Evolutionary conservation across 2,797 vertebrate species (phyloP).

Genomic region (Spinibarbus caldwelli): DNA sequence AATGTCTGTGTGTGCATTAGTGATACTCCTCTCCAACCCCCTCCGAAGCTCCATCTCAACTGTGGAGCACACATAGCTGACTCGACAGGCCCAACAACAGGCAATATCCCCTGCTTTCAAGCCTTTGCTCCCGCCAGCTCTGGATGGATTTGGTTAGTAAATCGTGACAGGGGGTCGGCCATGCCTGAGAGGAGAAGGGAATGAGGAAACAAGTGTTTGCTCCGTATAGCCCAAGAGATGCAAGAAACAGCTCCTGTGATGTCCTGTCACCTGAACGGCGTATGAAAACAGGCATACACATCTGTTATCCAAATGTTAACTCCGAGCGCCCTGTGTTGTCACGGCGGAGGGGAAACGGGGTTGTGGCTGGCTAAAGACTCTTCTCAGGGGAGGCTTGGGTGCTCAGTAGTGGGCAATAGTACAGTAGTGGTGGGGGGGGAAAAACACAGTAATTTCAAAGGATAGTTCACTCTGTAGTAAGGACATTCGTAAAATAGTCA

Average conservation of each 20-base stretch:
- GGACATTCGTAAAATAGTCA: not conserved
- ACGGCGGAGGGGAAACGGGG: constrained; percentile 60
- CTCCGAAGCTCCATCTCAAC: constrained; percentile 67
- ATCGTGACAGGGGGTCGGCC: constrained; percentile 81
- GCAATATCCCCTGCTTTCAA: constrained; percentile 81
- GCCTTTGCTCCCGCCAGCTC: constrained; percentile 65
- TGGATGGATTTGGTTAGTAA: constrained; percentile 81
- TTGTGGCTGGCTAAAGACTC: constrained; percentile 2
- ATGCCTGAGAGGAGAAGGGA: constrained; percentile 82
- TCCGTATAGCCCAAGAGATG: constrained; percentile 74
- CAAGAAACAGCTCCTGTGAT: constrained; percentile 70
- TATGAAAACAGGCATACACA: constrained; percentile 78
- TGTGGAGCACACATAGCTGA: constrained; percentile 75
- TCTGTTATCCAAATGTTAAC: constrained; percentile 85
- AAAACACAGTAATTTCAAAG: not conserved
- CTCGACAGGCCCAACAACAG: constrained; percentile 81
- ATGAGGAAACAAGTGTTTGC: constrained; percentile 79
- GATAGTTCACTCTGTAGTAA: not conserved
- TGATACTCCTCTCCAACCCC: constrained; percentile 55
- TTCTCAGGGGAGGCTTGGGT: constrained; percentile 17
- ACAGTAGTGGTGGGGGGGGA: not conserved
- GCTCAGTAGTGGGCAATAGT: not conserved
- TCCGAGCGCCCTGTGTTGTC: constrained; percentile 78
- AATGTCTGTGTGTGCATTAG: constrained; percentile 48
- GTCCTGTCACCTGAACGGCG: constrained; percentile 76